phyloP scores from a whole-genome alignment of 1,140 invertebrate genomes.

The Antheraea pernyi region DNA sequence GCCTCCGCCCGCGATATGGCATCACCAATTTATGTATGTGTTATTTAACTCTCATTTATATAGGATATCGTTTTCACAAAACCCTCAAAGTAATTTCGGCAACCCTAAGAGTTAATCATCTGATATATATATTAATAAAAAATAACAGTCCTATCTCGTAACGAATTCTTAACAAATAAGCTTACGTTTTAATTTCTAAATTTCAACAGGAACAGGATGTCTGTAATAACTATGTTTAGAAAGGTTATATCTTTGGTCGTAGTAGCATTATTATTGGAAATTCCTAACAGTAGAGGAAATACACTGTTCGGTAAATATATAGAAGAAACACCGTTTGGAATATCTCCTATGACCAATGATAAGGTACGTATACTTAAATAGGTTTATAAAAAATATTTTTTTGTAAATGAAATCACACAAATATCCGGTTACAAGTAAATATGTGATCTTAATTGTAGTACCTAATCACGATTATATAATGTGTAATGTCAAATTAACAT shows the following conservation, averaged over 20 bases:
- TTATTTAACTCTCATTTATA: neutral
- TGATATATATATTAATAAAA: neutral
- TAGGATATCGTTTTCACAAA: neutral
- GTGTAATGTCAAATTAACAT: no score
- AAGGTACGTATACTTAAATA: neutral
- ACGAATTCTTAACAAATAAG: no score
- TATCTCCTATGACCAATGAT: neutral
- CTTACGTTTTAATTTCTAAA: neutral
- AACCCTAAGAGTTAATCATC: neutral
- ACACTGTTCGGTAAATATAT: neutral
- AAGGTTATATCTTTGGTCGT: neutral
- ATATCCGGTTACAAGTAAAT: no score
- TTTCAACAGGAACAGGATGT: neutral
- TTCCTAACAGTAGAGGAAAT: neutral
- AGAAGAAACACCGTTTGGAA: neutral
- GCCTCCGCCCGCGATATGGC: neutral
- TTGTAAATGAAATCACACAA: no score
- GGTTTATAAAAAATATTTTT: neutral
- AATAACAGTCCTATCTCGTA: neutral
- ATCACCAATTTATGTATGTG: no score
- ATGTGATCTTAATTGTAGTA: no score
- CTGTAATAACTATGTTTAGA: neutral
- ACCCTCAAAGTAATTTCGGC: neutral
- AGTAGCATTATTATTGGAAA: neutral
- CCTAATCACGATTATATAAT: no score